These are phyloP conservation scores for Paracyprichromis sp. DNA, from an alignment of 2,113 vertebrate genomes.

Conservation along the genomic window DNA sequence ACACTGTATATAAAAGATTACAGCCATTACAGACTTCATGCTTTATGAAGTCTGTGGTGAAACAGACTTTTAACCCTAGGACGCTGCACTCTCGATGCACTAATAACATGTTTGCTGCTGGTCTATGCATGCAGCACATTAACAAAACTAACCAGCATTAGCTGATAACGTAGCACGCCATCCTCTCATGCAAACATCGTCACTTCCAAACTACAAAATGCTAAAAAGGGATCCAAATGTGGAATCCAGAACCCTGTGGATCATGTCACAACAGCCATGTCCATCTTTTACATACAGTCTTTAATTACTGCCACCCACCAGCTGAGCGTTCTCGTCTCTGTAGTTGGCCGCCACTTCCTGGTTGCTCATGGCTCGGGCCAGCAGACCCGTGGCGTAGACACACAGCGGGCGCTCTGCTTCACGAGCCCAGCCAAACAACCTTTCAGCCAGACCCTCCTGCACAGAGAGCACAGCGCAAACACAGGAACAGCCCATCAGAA, in stretches of 20 bases:
- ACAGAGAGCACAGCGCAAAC: not conserved
- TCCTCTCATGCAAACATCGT: rapidly evolving
- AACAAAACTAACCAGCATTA: not conserved
- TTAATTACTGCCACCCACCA: slow-evolving; percentile 33
- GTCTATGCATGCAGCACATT: not conserved
- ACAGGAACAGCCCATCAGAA: not conserved
- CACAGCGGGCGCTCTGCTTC: slow-evolving; percentile 81
- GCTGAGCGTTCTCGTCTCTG: slow-evolving; percentile 79
- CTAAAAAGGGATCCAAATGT: not conserved
- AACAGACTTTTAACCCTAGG: not conserved
- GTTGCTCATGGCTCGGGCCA: slow-evolving; percentile 89
- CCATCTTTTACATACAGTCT: not conserved
- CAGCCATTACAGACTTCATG: not conserved
- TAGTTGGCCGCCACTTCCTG: slow-evolving; percentile 88
- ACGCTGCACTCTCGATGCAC: not conserved
- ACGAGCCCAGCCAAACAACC: slow-evolving; percentile 82
- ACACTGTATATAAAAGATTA: not conserved
- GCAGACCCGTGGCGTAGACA: slow-evolving; percentile 81
- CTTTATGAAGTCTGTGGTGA: not conserved
- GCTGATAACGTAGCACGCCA: rapidly evolving
- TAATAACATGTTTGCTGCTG: not conserved
- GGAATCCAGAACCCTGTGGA: not conserved
- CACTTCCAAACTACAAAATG: not conserved
- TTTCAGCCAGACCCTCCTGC: slow-evolving; percentile 89
- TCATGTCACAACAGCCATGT: not conserved